phyloP scores from a whole-genome alignment of 1,140 invertebrate genomes.

The Magallana gigas region DNA sequence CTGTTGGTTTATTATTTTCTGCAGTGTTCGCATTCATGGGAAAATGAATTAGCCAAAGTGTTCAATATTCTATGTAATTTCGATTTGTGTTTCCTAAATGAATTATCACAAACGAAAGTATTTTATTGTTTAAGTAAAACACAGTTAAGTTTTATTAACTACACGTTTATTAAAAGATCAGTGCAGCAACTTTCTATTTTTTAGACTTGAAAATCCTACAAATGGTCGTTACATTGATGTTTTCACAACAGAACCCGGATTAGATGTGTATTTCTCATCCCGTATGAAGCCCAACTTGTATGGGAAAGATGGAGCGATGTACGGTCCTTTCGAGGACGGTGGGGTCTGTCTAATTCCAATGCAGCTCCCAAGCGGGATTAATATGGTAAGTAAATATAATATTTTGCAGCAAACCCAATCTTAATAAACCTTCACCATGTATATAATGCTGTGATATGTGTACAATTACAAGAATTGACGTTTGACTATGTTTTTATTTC shows the following conservation, averaged over 20 bases:
- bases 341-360: slow-evolving; percentile 34
- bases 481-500: not conserved
- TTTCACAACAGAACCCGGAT: slow-evolving; percentile 90
- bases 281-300: slow-evolving; percentile 82
- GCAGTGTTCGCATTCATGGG: too few species aligned
- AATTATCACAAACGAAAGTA: too few species aligned
- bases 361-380: slow-evolving; percentile 13
- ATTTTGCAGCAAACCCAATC: too few species aligned
- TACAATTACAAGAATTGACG: not conserved
- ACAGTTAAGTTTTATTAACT: too few species aligned
- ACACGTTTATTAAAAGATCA: too few species aligned
- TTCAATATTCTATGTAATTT: too few species aligned
- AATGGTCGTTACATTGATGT: slow-evolving; percentile 88
- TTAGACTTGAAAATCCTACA: slow-evolving; percentile 83
- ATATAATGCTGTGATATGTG: too few species aligned
- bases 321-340: slow-evolving; percentile 73
- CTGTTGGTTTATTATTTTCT: too few species aligned
- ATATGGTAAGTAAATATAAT: slow-evolving; percentile 6
- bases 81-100: too few species aligned
- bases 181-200: not conserved
- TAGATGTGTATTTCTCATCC: slow-evolving; percentile 93
- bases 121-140: too few species aligned
- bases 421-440: too few species aligned
- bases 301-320: slow-evolving; percentile 87
- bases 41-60: too few species aligned